Conservation (phyloP, 2,113 vertebrate species). For the Vombatus ursinus region DNA sequence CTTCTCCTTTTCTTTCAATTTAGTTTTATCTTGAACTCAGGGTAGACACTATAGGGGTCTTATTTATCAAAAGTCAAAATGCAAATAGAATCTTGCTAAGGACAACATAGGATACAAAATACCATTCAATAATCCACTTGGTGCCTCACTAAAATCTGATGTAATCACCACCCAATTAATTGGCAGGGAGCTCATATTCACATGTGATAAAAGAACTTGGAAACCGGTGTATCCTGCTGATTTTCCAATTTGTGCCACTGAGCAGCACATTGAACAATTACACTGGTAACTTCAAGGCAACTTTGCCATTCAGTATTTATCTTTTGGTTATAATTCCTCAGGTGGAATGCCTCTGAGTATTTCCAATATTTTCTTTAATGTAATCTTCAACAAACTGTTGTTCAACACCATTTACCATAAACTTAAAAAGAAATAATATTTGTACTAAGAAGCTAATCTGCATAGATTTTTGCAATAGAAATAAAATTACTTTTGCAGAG, state of each 20-base stretch:
- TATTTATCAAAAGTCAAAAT: conserved; percentile 56
- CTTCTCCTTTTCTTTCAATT: conserved; percentile 44
- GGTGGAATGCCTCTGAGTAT: not conserved
- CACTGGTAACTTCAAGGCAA: not conserved
- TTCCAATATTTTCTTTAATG: conserved; percentile 12
- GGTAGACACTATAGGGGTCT: conserved; percentile 44
- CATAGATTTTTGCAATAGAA: not conserved
- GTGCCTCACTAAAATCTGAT: conserved; percentile 1
- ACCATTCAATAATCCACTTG: conserved; percentile 17
- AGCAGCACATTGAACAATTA: not conserved
- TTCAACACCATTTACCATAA: conserved; percentile 20
- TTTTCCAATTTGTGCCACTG: conserved; percentile 29
- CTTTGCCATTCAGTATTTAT: conserved; percentile 34
- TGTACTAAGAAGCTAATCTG: conserved; percentile 28
- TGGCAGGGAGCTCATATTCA: not conserved
- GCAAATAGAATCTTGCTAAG: conserved; percentile 24
- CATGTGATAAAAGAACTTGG: conserved; percentile 27
- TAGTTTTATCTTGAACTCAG: conserved; percentile 49
- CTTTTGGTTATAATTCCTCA: conserved; percentile 25
- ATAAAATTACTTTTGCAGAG: not conserved
- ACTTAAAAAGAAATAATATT: conserved; percentile 12
- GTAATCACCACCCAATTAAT: not conserved
- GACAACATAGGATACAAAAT: conserved; percentile 36
- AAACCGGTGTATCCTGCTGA: conserved; percentile 33
- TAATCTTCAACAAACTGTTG: conserved; percentile 8